Base-by-base conservation (phyloP, 1,140 invertebrate species). In the Acromyrmex heyeri region DNA sequence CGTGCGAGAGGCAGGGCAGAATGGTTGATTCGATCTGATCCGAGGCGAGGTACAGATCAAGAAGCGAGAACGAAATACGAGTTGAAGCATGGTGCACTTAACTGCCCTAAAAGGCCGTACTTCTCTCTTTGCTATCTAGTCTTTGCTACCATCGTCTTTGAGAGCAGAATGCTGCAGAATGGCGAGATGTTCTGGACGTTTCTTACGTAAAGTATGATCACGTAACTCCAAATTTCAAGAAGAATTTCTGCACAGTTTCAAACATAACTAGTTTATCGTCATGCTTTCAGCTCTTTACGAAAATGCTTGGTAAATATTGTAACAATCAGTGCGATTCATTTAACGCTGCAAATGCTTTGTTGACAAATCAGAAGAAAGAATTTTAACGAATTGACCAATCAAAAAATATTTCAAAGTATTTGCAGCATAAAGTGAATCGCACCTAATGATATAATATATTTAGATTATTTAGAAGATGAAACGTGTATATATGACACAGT, bases 101-200 rank as follows among this genome's bases (percentile, higher is more conserved):
- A 92, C 92, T 92, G 90, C 93, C 93, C 93, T 94, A 94, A 93
- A 94, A 94, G 93, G 93, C 92, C 91, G 92, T 92, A 91, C 91
- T 93, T 92, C 93, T 92, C 88, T 93, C 93, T 93, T 91, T 92
- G 91, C 90, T 91, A 88, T 75, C 91, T 92, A 93, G 85, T 92
- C 90, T 69, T 50, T 69, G 14, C 65, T 69, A 91, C 91, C 90
- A 91, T 93, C 92, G 92, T 93, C 91, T 92, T 86, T 87, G 86
- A 78, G 64, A 85, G 55, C 81, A 81, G 24, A 16, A 72, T 85
- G 69, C 69, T 69, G 62, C 38, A 24, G 24, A 24, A 76, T 59
- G 27, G 50, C 69, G 64, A 90, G 62, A 30, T 87, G 62, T 83
- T 65, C 61, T 55, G 61, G 73, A 85, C 8, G 64, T 61, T 21